Evolutionary conservation across 1,140 invertebrate genomes (phyloP).

Genomic region (Drosophila bifasciata): DNA sequence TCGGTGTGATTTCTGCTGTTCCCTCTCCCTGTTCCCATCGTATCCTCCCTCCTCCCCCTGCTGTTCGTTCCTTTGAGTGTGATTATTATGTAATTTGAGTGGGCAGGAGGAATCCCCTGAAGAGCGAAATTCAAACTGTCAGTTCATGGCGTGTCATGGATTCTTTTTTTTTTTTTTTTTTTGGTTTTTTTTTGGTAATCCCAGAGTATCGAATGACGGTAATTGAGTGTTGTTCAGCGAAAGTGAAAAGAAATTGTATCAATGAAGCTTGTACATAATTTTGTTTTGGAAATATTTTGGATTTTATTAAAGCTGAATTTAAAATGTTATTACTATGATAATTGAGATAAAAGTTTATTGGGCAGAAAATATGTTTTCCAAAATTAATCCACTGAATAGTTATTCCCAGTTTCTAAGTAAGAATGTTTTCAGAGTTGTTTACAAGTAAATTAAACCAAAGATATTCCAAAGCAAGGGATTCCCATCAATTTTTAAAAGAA

Average conservation of each 20-base stretch:
- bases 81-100: conserved; percentile 47
- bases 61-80: too few species aligned
- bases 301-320: not conserved
- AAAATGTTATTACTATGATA: too few species aligned
- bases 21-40: too few species aligned
- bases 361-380: too few species aligned
- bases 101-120: conserved; percentile 49
- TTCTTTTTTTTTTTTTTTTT: not conserved
- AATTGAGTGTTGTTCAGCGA: not conserved
- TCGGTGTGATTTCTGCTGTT: conserved; percentile 30
- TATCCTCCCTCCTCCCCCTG: too few species aligned
- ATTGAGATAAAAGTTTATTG: too few species aligned
- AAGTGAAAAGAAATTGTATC: conserved; percentile 17
- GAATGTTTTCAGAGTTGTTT: too few species aligned
- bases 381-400: too few species aligned
- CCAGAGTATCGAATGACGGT: conserved; percentile 34
- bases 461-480: too few species aligned
- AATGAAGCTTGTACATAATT: not conserved
- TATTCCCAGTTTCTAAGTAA: too few species aligned
- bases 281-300: not conserved
- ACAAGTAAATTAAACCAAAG: too few species aligned
- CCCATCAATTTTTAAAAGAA: too few species aligned
- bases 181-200: conserved; percentile 2
- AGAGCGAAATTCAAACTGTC: conserved; percentile 49
- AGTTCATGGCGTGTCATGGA: conserved; percentile 1